Evolutionary conservation across 2,888 invertebrate genomes (phyloP).

Genomic region (Acrobeloides nanus): DNA sequence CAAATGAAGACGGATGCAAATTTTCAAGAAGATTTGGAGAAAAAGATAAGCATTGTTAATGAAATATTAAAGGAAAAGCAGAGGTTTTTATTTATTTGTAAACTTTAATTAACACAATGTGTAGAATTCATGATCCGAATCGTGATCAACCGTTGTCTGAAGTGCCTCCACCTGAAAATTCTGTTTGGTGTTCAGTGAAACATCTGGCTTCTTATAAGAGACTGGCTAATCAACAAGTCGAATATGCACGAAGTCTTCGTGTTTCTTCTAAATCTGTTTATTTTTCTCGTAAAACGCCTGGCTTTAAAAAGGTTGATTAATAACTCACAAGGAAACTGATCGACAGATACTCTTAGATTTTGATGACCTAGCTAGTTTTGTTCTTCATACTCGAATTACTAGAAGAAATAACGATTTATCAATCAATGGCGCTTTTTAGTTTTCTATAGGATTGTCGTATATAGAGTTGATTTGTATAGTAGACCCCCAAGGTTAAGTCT

Average conservation of each 20-base stretch:
- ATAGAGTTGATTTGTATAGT: no score
- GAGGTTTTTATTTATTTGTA: not conserved
- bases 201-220: slow-evolving; percentile 20
- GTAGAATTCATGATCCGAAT: slow-evolving; percentile 12
- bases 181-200: slow-evolving; percentile 20
- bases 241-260: slow-evolving; percentile 13
- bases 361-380: no score
- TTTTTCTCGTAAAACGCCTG: no score
- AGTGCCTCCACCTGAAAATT: slow-evolving; percentile 12
- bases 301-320: no score
- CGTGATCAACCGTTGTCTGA: slow-evolving; percentile 3
- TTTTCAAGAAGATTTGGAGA: slow-evolving; percentile 27
- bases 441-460: no score
- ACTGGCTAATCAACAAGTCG: slow-evolving; percentile 20
- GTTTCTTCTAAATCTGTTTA: no score
- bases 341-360: no score
- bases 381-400: no score
- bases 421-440: no score
- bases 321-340: no score
- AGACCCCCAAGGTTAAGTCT: no score
- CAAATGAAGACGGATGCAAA: slow-evolving; percentile 29
- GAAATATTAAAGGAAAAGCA: not conserved
- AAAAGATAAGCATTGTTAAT: slow-evolving; percentile 5
- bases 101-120: slow-evolving; percentile 1
- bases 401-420: no score